A percentile compares a stretch with the other conserved stretches of the same genome.
phyloP scores from a whole-genome alignment of 2,888 invertebrate species.

The Stenolophus ochropezus region DNA sequence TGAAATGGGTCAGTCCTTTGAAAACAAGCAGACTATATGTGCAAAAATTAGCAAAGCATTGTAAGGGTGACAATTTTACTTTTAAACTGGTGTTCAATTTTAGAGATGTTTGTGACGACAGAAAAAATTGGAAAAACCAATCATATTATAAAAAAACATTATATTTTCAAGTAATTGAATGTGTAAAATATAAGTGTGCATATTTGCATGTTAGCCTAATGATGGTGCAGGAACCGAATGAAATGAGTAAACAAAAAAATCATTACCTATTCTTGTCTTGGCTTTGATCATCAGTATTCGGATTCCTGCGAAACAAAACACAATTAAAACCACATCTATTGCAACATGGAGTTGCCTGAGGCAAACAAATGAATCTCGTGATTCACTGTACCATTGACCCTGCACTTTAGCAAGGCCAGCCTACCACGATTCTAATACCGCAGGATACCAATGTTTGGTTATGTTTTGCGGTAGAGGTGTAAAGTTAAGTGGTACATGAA shows the following conservation, averaged over 20 bases:
- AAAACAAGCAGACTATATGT: too few relatives aligned
- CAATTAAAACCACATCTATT: background rate
- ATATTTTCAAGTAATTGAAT: background rate
- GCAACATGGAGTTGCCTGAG: background rate
- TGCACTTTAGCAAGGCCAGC: slow-evolving; percentile 35
- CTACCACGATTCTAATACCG: slow-evolving; percentile 16
- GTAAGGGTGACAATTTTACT: too few relatives aligned
- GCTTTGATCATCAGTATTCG: slow-evolving; percentile 18
- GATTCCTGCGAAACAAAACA: slow-evolving; percentile 32
- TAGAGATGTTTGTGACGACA: too few relatives aligned
- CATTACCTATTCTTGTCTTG: slow-evolving; percentile 33
- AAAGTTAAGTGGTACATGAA: background rate
- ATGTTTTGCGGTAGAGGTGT: background rate
- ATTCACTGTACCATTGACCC: slow-evolving; percentile 23
- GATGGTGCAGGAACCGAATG: background rate
- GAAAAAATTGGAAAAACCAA: too few relatives aligned
- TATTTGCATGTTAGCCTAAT: background rate
- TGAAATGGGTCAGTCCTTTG: too few relatives aligned
- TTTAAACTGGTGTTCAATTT: too few relatives aligned
- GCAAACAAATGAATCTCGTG: background rate
- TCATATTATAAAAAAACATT: too few relatives aligned
- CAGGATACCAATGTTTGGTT: background rate
- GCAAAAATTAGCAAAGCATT: too few relatives aligned
- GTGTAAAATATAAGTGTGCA: background rate
- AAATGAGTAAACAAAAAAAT: background rate